These are phyloP conservation scores for Heliconius erato DNA, from an alignment of 2,888 invertebrate genomes.

Conservation along the genomic window DNA sequence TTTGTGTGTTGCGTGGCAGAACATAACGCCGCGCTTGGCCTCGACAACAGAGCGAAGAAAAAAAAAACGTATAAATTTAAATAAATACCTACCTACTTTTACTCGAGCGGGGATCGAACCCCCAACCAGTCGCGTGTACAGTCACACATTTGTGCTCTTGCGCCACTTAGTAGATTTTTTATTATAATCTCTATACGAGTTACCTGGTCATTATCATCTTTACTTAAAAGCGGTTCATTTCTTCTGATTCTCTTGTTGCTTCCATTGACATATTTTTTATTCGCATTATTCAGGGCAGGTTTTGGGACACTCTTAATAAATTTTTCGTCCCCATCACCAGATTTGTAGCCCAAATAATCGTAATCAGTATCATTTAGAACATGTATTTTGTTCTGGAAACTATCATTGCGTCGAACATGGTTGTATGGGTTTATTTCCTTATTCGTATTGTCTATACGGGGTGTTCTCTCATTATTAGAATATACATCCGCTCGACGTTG, in stretches of 20 bases:
- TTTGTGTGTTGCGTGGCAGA: too few relatives aligned
- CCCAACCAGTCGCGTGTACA: too few relatives aligned
- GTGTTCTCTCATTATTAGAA: conserved; percentile 53
- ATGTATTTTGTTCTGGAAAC: conserved; percentile 61
- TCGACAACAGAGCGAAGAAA: too few relatives aligned
- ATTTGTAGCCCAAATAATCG: conserved; percentile 63
- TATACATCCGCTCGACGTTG: conserved; percentile 59
- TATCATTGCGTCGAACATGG: conserved; percentile 68
- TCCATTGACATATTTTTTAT: conserved; percentile 40
- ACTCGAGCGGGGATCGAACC: too few relatives aligned
- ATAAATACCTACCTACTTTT: too few relatives aligned
- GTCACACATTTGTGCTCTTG: too few relatives aligned
- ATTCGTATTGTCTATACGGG: conserved; percentile 65
- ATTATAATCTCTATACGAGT: not conserved
- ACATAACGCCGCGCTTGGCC: too few relatives aligned
- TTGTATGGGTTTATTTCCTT: conserved; percentile 64
- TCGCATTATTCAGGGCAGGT: conserved; percentile 51
- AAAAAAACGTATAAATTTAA: too few relatives aligned
- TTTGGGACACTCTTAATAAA: conserved; percentile 59
- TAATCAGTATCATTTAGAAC: conserved; percentile 69
- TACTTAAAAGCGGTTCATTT: conserved; percentile 66
- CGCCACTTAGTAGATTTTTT: not conserved
- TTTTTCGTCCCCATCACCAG: conserved; percentile 61
- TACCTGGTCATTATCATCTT: conserved; percentile 72
- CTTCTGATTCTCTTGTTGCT: conserved; percentile 63